Percentiles rank a stretch among this genome's conserved stretches.
These are phyloP conservation scores for Coluber constrictor DNA, from an alignment of 2,797 vertebrate species.

Conservation along the genomic window DNA sequence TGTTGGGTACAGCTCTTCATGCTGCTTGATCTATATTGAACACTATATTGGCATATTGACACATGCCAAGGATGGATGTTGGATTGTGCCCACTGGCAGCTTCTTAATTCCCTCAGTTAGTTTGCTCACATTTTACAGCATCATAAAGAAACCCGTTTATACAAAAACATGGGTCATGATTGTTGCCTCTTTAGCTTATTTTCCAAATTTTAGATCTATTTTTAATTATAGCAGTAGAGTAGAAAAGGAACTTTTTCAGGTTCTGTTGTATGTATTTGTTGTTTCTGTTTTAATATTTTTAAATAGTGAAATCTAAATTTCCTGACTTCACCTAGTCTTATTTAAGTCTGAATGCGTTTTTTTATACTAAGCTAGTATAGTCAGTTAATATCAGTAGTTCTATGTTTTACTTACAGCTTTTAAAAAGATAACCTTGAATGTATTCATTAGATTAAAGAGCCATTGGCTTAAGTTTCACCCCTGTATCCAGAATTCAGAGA, in stretches of 20 bases:
- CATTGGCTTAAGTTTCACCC: conserved; percentile 68
- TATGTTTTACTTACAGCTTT: conserved; percentile 66
- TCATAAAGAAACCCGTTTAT: conserved; percentile 70
- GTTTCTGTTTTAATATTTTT: conserved; percentile 36
- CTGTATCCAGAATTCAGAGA: conserved; percentile 49
- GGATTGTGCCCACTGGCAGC: conserved; percentile 46
- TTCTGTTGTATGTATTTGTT: conserved; percentile 46
- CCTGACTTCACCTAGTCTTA: conserved; percentile 82
- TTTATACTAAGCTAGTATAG: conserved; percentile 71
- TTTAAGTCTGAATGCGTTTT: conserved; percentile 81
- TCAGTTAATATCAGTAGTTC: conserved; percentile 67
- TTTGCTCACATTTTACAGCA: conserved; percentile 69
- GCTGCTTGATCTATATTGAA: conserved; percentile 6
- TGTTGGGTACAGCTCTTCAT: neutral
- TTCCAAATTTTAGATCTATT: conserved; percentile 64
- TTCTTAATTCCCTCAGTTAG: conserved; percentile 62
- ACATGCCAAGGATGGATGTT: neutral
- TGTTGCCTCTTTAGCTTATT: conserved; percentile 69
- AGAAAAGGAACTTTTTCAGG: conserved; percentile 68
- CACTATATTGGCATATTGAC: neutral
- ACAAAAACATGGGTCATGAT: conserved; percentile 67
- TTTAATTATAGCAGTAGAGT: conserved; percentile 75
- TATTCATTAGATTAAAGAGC: conserved; percentile 66
- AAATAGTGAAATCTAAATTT: conserved; percentile 72
- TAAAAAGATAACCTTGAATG: conserved; percentile 71